A percentile compares a stretch with the other conserved stretches of the same genome.
These are phyloP conservation scores for Gonatopus flavifemur DNA, from an alignment of 1,140 invertebrate genomes.

Conservation along the genomic window DNA sequence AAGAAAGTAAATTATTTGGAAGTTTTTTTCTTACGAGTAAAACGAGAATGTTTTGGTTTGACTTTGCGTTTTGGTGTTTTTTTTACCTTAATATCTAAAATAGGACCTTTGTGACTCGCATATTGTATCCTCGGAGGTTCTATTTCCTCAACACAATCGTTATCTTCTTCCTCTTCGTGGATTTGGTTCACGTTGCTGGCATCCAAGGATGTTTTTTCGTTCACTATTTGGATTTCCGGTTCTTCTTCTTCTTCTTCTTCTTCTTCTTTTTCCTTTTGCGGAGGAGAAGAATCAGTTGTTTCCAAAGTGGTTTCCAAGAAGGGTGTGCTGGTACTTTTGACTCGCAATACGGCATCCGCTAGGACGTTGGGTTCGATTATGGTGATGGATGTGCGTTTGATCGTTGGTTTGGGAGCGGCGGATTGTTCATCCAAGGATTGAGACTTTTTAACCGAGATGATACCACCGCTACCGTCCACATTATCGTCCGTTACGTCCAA, in stretches of 20 bases:
- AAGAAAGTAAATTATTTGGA: background rate
- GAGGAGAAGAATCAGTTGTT: no score
- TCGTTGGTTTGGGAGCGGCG: no score
- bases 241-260: background rate
- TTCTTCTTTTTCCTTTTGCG: background rate
- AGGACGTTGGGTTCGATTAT: no score
- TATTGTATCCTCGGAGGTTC: slow-evolving; percentile 36
- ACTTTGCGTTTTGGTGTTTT: background rate
- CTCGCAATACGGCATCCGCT: no score
- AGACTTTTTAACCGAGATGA: no score
- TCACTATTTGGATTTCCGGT: slow-evolving; percentile 11
- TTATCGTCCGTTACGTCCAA: no score
- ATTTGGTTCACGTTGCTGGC: background rate
- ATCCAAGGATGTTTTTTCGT: slow-evolving; percentile 6
- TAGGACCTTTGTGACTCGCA: slow-evolving; percentile 50
- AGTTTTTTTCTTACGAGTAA: background rate
- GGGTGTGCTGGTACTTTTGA: no score
- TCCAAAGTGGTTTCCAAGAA: no score
- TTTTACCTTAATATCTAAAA: slow-evolving; percentile 57
- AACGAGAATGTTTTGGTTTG: background rate
- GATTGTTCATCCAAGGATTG: no score
- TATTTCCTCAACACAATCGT: no score
- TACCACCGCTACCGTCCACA: no score
- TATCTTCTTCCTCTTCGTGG: background rate
- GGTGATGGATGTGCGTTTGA: no score